phyloP scores from a whole-genome alignment of 1,140 invertebrate species.

The Hyposmocoma kahamanoa region DNA sequence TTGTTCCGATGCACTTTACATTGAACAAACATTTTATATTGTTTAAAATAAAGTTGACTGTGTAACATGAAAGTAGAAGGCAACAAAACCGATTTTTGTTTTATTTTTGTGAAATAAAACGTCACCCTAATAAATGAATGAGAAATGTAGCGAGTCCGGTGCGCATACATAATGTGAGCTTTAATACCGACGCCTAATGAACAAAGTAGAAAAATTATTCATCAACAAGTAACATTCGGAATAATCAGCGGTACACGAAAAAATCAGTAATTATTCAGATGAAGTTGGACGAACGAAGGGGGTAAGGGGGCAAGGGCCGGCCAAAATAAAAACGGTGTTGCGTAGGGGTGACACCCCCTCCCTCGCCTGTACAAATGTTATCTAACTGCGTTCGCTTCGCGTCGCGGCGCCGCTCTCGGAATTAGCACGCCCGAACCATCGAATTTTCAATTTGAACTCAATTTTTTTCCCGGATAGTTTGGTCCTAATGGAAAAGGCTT shows the following conservation, averaged over 20 bases:
- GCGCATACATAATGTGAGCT: too few species aligned
- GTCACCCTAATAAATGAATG: too few species aligned
- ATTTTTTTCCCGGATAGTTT: conserved; percentile 67
- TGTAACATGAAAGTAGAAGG: too few species aligned
- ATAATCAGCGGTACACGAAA: conserved; percentile 73
- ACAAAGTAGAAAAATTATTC: conserved; percentile 40
- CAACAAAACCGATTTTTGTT: too few species aligned
- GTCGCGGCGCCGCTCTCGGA: conserved; percentile 51
- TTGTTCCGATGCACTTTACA: too few species aligned
- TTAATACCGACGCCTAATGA: conserved; percentile 53
- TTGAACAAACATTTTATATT: too few species aligned
- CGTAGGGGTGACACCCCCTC: conserved; percentile 65
- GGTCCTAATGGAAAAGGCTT: conserved; percentile 56
- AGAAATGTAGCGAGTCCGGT: too few species aligned
- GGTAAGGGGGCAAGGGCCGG: conserved; percentile 67
- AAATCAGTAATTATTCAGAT: conserved; percentile 74
- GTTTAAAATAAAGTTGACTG: too few species aligned
- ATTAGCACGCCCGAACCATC: conserved; percentile 57
- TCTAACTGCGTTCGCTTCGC: conserved; percentile 69
- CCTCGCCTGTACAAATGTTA: conserved; percentile 70
- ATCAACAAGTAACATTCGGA: conserved; percentile 71
- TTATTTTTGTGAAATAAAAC: too few species aligned
- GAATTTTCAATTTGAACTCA: conserved; percentile 67
- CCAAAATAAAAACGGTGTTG: conserved; percentile 73
- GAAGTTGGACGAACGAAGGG: conserved; percentile 70